Evolutionary conservation across 2,888 invertebrate genomes (phyloP), one percentile per base, ranked within the genome.

Genomic region (Cheilosia vernalis): DNA sequence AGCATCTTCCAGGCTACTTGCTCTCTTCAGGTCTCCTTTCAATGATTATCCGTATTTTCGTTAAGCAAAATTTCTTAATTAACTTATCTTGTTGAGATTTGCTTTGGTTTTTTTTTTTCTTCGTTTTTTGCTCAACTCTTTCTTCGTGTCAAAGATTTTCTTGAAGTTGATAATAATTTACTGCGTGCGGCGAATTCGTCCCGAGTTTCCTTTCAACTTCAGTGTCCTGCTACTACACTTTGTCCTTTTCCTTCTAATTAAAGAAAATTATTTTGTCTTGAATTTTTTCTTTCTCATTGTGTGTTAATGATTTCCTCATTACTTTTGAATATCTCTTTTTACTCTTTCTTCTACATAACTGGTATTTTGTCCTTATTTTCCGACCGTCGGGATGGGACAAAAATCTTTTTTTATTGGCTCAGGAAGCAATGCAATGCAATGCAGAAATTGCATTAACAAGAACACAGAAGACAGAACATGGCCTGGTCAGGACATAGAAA

Each of bases 231-330:
- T 17, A 42, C 15, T 10, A 44, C 30, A 9, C 40, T n/a, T 21
- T 17, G 47, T 40, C 24, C 51, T 49, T 44, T 53, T 61, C 40
- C 76, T 66, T 30, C 72, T 77, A 85, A 85, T 85, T 85, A 81
- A 85, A 81, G 72, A 85, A 85, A 76, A 85, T 85, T 81, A 81
- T 85, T 85, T 77, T 81, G 60, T 85, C 53, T 72, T 61, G 37
- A 37, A 66, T 19, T 47, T n/a, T 42, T 42, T 42, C 0, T 30
- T 21, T 58, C 13, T 47, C 60, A 55, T 27, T 63, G 6, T 76
- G 83, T 84, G 81, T 77, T 81, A 81, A 85, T 85, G 85, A 81
- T 85, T 85, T 85, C 81, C 72, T 81, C 81, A 85, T 81, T 85
- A 77, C 66, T 81, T 81, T 81, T 85, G 72, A 81, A 85, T 72